Evolutionary conservation across 2,888 invertebrate genomes (phyloP), one percentile per base, ranked within the genome.

Genomic region (Ametastegia equiseti): DNA sequence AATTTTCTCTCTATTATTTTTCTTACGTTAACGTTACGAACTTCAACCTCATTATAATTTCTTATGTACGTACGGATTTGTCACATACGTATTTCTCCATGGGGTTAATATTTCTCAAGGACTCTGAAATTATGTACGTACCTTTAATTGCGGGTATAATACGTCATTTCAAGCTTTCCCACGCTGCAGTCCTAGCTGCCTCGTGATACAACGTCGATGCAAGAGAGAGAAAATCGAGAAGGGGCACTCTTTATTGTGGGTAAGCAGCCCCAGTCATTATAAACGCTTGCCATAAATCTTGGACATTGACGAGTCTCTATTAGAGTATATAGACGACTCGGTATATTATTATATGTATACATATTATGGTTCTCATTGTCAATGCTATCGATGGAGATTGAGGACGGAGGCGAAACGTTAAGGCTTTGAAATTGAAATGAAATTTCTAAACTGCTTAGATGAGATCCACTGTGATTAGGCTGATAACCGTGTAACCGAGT

Each of bases 401-500:
- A n/a, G n/a, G n/a, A n/a, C n/a, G n/a, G n/a, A n/a, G n/a, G n/a
- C n/a, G n/a, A n/a, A n/a, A n/a, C n/a, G n/a, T n/a, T n/a, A n/a
- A n/a, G n/a, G n/a, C n/a, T n/a, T n/a, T n/a, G n/a, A n/a, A 33
- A 47, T n/a, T 30, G 15, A 30, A 45, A 36, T 23, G 27, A 47
- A 47, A 71, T 9, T 23, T 15, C 54, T 23, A 19, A n/a, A n/a
- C n/a, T n/a, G 4, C 15, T 42, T 4, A 27, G 36, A n/a, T 75
- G 80, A 79, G 45, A 79, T 80, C 63, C 73, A 81, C 45, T 30
- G 50, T 81, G 83, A 85, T 84, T 83, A 83, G 84, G 77, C 82
- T 83, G 84, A 85, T 83, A 84, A 83, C 83, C 85, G 84, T 84
- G 82, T 83, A 83, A 84, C 83, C 85, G 80, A 84, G 81, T 83